Base-by-base conservation (phyloP, 2,888 invertebrate genomes). In the Tiliacea aurago region DNA sequence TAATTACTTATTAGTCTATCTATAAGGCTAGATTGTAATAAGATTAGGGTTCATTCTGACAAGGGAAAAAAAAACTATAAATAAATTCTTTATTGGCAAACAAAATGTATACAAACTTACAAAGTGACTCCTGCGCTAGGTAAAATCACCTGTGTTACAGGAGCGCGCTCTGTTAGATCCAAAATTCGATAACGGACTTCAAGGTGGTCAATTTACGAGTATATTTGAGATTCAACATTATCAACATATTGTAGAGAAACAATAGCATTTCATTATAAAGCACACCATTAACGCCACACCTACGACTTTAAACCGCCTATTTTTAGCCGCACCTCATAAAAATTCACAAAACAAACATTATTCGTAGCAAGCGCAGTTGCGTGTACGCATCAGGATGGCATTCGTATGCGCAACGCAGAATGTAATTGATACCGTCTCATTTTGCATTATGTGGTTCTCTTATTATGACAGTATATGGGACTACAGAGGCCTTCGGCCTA, bases 361-460 rank as follows among this genome's bases (percentile, higher is more conserved):
- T 66, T 49, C 45, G 56, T 55, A 45, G 70, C 45, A n/a, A 73
- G 80, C 59, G 63, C 67, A 49, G 53, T 73, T 45, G 71, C 62
- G 80, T 76, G 73, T 37, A 37, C 84, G 51, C 68, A 75, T 77
- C 85, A 78, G 77, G 77, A 72, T 43, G 63, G 66, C 84, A 86
- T 90, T 87, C 59, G 73, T 83, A 90, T 87, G 86, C 90, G 58
- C 55, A 63, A 70, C 81, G 71, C 80, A 70, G 62, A 49, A 61
- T 70, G 84, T 79, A 86, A 88, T 86, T 89, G 87, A 86, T 83
- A 78, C 75, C 69, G 81, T 69, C 76, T 65, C 65, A 74, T 51
- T 73, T 71, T 66, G 70, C 75, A 80, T 76, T 85, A 72, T 78
- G 69, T 70, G 73, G 55, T 77, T 45, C 59, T 71, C 72, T 73